phyloP scores from a whole-genome alignment of 2,113 vertebrate species.

The Chaenogobius annularis region DNA sequence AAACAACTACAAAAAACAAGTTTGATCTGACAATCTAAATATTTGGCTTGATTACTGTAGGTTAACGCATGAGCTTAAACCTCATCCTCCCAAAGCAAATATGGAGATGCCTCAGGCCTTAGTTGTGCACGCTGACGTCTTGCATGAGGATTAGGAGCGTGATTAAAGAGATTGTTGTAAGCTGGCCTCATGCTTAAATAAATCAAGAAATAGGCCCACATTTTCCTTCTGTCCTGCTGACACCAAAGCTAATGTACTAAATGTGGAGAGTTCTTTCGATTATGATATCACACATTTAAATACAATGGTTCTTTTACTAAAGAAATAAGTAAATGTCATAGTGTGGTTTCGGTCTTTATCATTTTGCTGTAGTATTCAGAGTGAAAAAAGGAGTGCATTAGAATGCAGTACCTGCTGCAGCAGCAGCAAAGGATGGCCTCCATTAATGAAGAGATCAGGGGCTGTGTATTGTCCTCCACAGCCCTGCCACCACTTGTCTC shows the following conservation, averaged over 20 bases:
- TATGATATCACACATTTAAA: neutral
- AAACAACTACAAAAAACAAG: too few species aligned
- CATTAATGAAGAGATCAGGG: constrained; percentile 81
- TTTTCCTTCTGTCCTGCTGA: constrained; percentile 38
- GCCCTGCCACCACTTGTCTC: constrained; percentile 64
- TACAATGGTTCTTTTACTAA: neutral
- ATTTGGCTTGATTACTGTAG: neutral
- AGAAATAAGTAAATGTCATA: neutral
- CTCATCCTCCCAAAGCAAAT: constrained; percentile 45
- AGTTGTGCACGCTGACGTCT: constrained; percentile 67
- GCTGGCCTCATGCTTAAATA: constrained; percentile 61
- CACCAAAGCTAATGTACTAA: neutral
- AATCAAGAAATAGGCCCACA: constrained; percentile 61
- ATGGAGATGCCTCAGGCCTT: constrained; percentile 59
- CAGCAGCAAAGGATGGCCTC: constrained; percentile 65
- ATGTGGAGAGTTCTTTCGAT: neutral
- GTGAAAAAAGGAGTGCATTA: constrained; percentile 69
- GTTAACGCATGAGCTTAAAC: constrained; percentile 19
- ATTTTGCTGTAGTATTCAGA: constrained; percentile 47
- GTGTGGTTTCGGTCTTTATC: neutral
- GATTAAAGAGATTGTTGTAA: constrained; percentile 74
- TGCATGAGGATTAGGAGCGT: constrained; percentile 72
- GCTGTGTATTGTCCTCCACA: constrained; percentile 69
- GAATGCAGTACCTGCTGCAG: constrained; percentile 74
- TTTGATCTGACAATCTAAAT: neutral